These are phyloP conservation scores for Acanthiza pusilla DNA, from an alignment of 2,797 vertebrate genomes.

Conservation along the genomic window DNA sequence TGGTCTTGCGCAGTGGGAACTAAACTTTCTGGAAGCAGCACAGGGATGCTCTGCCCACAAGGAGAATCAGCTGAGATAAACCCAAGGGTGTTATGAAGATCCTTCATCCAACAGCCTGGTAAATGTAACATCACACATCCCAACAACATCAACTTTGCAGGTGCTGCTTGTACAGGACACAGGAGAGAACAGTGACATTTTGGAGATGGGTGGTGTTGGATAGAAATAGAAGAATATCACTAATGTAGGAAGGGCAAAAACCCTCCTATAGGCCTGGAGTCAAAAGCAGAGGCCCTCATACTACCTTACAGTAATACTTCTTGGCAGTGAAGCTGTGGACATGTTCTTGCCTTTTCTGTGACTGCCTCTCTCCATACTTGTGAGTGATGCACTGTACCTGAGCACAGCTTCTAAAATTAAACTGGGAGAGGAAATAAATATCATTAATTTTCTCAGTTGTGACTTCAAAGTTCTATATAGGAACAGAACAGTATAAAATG, in stretches of 20 bases:
- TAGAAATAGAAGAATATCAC: neutral
- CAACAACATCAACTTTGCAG: neutral
- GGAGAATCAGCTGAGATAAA: neutral
- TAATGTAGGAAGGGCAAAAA: neutral
- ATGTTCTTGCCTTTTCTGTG: neutral
- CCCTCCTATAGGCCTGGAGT: neutral
- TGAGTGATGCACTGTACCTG: neutral
- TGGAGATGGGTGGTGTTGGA: neutral
- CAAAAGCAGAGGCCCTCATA: neutral
- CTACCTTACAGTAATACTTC: neutral
- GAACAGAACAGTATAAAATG: neutral
- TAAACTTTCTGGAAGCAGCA: neutral
- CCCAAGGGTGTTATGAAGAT: neutral
- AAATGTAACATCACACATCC: neutral
- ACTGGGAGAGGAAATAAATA: neutral
- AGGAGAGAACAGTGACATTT: neutral
- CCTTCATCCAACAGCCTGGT: fast-evolving
- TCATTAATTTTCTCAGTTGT: neutral
- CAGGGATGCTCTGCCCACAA: neutral
- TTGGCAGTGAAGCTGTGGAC: neutral
- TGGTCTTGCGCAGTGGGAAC: neutral
- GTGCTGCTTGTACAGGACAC: neutral
- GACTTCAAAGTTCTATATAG: neutral
- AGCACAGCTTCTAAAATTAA: neutral
- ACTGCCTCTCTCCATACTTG: neutral